A percentile compares a stretch with the other conserved stretches of the same genome.
Conservation (phyloP, 2,113 vertebrate species). For the Corythoichthys haematopterus region DNA sequence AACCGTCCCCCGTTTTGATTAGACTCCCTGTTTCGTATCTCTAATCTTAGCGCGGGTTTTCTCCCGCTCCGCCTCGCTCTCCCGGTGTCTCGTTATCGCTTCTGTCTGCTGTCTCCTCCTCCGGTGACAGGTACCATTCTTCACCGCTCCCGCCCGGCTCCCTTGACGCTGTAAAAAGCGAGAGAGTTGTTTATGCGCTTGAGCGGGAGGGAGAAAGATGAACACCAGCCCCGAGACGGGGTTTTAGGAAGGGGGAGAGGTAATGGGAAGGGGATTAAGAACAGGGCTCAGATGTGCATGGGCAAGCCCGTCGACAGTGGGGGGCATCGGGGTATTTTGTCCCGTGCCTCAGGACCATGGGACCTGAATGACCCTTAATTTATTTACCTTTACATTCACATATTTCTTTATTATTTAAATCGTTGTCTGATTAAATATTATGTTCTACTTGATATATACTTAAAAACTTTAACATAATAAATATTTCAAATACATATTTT, state of each 20-base stretch:
- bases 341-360: no score
- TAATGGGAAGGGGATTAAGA: background rate
- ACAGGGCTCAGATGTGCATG: slow-evolving; percentile 9
- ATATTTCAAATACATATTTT: no score
- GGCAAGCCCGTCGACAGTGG: no score
- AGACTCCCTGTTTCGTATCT: slow-evolving; percentile 45
- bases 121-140: slow-evolving; percentile 60
- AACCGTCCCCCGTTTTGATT: slow-evolving; percentile 39
- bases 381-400: no score
- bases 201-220: slow-evolving; percentile 23
- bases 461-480: no score
- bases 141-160: slow-evolving; percentile 41
- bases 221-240: slow-evolving; percentile 11
- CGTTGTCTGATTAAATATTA: no score
- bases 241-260: background rate
- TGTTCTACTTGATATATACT: no score
- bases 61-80: slow-evolving; percentile 22
- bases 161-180: slow-evolving; percentile 2
- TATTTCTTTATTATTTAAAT: no score
- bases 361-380: no score
- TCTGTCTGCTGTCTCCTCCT: slow-evolving; percentile 41
- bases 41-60: slow-evolving; percentile 42
- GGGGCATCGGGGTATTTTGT: no score
- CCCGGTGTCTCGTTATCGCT: slow-evolving; percentile 42
- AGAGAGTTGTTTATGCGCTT: slow-evolving; percentile 10